Conservation (phyloP, 1,140 invertebrate species). For the Drosophila nigromelanica region DNA sequence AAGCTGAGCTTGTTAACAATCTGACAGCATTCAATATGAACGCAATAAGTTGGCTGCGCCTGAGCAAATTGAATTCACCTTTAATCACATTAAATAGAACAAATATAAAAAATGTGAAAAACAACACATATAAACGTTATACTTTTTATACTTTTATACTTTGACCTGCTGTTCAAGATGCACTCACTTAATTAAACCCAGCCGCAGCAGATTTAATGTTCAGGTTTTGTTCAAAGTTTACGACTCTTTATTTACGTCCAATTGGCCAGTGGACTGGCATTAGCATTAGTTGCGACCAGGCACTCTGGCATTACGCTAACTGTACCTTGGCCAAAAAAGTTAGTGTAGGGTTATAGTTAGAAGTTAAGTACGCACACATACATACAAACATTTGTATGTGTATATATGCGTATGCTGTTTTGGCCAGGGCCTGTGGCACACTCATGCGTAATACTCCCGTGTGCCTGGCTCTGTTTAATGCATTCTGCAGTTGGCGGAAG, state of each 20-base stretch:
- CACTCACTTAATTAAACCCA: conserved; percentile 46
- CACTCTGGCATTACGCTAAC: conserved; percentile 33
- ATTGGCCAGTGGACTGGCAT: conserved; percentile 55
- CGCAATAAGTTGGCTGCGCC: not conserved
- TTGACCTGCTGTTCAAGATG: conserved; percentile 36
- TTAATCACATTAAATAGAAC: not conserved
- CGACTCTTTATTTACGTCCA: conserved; percentile 79
- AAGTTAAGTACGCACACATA: not conserved
- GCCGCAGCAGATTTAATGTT: conserved; percentile 16
- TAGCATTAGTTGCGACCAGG: conserved; percentile 57
- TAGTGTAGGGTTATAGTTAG: conserved; percentile 3
- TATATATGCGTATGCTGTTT: conserved; percentile 10
- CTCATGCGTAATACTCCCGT: conserved; percentile 71
- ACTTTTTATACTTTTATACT: conserved; percentile 9
- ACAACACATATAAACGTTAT: too few relatives aligned
- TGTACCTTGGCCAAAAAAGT: conserved; percentile 22
- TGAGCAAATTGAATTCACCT: not conserved
- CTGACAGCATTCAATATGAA: not conserved
- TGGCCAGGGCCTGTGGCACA: conserved; percentile 16
- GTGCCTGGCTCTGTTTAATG: conserved; percentile 77
- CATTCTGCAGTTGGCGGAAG: conserved; percentile 80
- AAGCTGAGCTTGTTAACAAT: not conserved
- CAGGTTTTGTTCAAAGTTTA: conserved; percentile 51
- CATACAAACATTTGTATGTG: not conserved
- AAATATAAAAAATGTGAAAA: too few relatives aligned